Percentiles rank a stretch among this genome's conserved stretches.
Conservation (phyloP, 2,113 vertebrate genomes). For the Carollia perspicillata region DNA sequence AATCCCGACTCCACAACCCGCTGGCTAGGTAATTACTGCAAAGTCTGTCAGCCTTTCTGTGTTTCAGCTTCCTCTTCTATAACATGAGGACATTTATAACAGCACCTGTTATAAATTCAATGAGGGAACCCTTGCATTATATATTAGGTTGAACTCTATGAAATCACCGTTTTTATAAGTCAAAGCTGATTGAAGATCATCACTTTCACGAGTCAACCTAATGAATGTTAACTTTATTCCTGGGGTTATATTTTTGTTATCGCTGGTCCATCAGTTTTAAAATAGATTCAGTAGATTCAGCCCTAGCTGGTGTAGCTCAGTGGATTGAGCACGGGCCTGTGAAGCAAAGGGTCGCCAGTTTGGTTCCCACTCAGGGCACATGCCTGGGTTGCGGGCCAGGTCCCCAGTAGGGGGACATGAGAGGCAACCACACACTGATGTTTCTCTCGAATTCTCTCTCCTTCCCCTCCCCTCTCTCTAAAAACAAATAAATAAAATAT, state of each 20-base stretch:
- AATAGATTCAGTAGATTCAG: too few species aligned
- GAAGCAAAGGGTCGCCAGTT: too few species aligned
- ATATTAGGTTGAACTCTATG: neutral
- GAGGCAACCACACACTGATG: too few species aligned
- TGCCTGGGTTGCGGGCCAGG: too few species aligned
- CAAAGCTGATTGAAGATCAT: neutral
- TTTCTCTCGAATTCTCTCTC: too few species aligned
- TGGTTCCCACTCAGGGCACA: too few species aligned
- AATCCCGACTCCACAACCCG: neutral
- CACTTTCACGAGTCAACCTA: neutral
- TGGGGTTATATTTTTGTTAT: neutral
- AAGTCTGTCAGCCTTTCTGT: neutral
- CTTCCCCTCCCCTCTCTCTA: too few species aligned
- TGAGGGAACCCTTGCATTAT: neutral
- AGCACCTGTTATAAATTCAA: neutral
- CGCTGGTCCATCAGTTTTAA: neutral
- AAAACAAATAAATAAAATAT: too few species aligned
- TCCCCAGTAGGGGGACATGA: too few species aligned
- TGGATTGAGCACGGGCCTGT: too few species aligned
- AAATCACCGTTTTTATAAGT: neutral
- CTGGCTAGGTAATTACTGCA: neutral
- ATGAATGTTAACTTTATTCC: neutral
- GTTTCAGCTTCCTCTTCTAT: neutral
- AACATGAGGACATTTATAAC: too few species aligned
- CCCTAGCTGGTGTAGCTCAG: too few species aligned